Evolutionary conservation across 2,888 invertebrate species (phyloP).

Genomic region (Drosophila eohydei): DNA sequence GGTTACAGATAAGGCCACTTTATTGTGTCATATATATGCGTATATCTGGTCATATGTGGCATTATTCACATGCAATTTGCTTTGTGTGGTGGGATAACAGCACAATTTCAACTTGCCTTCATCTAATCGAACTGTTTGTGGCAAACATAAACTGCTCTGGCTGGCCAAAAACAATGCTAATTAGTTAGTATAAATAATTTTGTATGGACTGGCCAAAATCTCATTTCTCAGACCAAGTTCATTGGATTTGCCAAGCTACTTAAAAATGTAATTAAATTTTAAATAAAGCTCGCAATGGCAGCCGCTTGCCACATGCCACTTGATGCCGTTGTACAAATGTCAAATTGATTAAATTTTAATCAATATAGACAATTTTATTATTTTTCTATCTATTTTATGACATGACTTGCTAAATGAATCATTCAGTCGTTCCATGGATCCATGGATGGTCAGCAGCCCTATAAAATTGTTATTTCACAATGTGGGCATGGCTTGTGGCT

Average conservation of each 20-base stretch:
- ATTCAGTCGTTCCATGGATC: constrained; percentile 27
- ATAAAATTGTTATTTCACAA: neutral
- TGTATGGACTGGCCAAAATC: constrained; percentile 22
- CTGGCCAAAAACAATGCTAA: constrained; percentile 18
- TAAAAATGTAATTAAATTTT: constrained; percentile 50
- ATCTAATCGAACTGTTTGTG: constrained; percentile 17
- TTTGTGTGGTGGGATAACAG: neutral
- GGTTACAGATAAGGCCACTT: constrained; percentile 37
- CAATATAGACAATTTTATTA: constrained; percentile 24
- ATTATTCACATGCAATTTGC: constrained; percentile 35
- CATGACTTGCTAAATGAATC: constrained; percentile 28
- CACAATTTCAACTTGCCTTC: neutral
- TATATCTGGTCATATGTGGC: neutral
- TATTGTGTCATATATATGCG: constrained; percentile 36
- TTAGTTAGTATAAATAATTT: constrained; percentile 36
- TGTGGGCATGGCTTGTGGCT: constrained; percentile 13
- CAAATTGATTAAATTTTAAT: constrained; percentile 54
- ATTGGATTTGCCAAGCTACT: constrained; percentile 1
- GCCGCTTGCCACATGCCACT: constrained; percentile 8
- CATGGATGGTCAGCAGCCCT: constrained; percentile 9
- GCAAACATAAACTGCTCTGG: neutral
- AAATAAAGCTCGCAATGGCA: constrained; percentile 25
- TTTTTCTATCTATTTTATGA: constrained; percentile 21
- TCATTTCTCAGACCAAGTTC: neutral
- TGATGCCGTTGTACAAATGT: constrained; percentile 33